Percentiles rank a stretch among this genome's conserved stretches.
Evolutionary conservation across 2,888 invertebrate genomes (phyloP).

Genomic region (Osmoderma eremita): DNA sequence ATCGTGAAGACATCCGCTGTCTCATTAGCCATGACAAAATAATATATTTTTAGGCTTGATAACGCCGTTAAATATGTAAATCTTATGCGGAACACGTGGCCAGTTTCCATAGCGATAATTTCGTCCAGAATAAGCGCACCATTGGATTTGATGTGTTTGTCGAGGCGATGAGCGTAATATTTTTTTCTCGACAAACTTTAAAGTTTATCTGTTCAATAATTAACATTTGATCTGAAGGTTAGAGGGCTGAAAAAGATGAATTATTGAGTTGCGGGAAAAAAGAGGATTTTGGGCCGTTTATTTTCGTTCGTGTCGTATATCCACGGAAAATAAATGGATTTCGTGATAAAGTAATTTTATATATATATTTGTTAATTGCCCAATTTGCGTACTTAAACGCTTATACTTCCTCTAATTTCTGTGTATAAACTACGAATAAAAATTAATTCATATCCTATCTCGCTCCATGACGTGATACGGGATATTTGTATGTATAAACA

Average conservation of each 20-base stretch:
- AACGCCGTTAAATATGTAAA: constrained; percentile 14
- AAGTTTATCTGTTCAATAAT: constrained; percentile 11
- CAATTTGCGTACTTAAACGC: too few relatives aligned
- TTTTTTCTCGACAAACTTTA: constrained; percentile 13
- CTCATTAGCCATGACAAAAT: constrained; percentile 20
- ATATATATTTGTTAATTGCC: too few relatives aligned
- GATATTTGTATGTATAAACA: constrained; percentile 9
- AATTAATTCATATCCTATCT: too few relatives aligned
- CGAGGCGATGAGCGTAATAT: neutral
- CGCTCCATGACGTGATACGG: too few relatives aligned
- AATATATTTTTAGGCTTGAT: constrained; percentile 29
- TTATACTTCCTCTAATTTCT: too few relatives aligned
- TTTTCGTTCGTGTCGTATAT: too few relatives aligned
- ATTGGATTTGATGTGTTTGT: constrained; percentile 7
- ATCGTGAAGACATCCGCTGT: constrained; percentile 7
- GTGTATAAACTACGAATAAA: too few relatives aligned
- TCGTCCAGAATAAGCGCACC: constrained; percentile 14
- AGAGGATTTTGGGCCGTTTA: too few relatives aligned
- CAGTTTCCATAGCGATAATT: constrained; percentile 14
- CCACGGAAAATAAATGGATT: too few relatives aligned
- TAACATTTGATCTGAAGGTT: constrained; percentile 24
- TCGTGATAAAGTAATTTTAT: too few relatives aligned
- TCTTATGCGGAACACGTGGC: constrained; percentile 12
- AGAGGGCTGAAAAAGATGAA: neutral
- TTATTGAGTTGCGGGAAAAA: too few relatives aligned